Evolutionary conservation across 2,113 vertebrate genomes (phyloP).

Genomic region (human): GRCh38 chr4:58262001-58262500

Average conservation of each 20-base stretch:
- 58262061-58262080: not conserved
- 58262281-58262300: not conserved
- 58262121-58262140: not conserved
- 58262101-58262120: not conserved
- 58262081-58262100: not conserved
- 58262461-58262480: slow-evolving; percentile 44
- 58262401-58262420: slow-evolving; percentile 31
- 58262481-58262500: slow-evolving; percentile 41
- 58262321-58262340: not conserved
- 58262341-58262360: not conserved
- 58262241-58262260: not conserved
- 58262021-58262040: not conserved
- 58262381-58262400: slow-evolving; percentile 24
- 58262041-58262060: not conserved
- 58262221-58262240: not conserved
- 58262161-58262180: not conserved
- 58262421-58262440: not conserved
- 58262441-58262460: slow-evolving; percentile 33
- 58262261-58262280: not conserved
- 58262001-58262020: rapidly evolving
- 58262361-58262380: not conserved
- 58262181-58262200: not conserved
- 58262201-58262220: not conserved
- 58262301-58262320: not conserved
- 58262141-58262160: not conserved